A percentile compares a stretch with the other conserved stretches of the same genome.
Evolutionary conservation across 2,888 invertebrate genomes (phyloP).

Genomic region (Dioctria rufipes): DNA sequence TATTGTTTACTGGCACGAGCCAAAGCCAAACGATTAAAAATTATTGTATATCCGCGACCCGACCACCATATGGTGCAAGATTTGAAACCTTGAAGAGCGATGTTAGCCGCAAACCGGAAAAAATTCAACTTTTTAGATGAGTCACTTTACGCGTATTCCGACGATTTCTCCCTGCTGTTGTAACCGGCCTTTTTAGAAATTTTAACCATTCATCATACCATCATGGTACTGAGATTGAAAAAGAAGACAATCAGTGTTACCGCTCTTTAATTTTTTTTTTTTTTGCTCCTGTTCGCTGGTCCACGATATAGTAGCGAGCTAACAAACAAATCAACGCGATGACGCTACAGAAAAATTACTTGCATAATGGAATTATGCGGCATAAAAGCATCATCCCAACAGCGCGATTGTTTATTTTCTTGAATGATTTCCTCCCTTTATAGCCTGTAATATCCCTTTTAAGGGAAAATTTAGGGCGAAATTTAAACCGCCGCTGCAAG

Average conservation of each 20-base stretch:
- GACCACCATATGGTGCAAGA: constrained; percentile 13
- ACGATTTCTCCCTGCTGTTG: background rate
- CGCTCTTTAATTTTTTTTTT: constrained; percentile 41
- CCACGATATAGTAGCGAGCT: background rate
- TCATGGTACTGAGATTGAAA: constrained; percentile 8
- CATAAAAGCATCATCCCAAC: constrained; percentile 52
- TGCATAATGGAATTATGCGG: constrained; percentile 38
- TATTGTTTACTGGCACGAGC: constrained; percentile 34
- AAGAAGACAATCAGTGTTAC: constrained; percentile 46
- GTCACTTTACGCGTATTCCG: constrained; percentile 24
- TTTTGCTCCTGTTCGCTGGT: constrained; percentile 25
- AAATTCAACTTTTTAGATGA: constrained; percentile 38
- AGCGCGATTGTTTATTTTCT: constrained; percentile 59
- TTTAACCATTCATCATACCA: constrained; percentile 43
- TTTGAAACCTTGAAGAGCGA: background rate
- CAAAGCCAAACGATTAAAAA: background rate
- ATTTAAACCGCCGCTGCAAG: background rate
- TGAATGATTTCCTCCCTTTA: constrained; percentile 60
- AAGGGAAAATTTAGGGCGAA: background rate
- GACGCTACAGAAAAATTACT: constrained; percentile 49
- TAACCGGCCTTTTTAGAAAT: constrained; percentile 6
- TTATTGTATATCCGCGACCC: background rate
- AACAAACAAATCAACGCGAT: constrained; percentile 51
- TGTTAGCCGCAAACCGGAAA: constrained; percentile 3
- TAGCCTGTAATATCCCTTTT: constrained; percentile 59